Evolutionary conservation across 2,888 invertebrate genomes (phyloP).

Genomic region (Pandemis cinnamomeana): DNA sequence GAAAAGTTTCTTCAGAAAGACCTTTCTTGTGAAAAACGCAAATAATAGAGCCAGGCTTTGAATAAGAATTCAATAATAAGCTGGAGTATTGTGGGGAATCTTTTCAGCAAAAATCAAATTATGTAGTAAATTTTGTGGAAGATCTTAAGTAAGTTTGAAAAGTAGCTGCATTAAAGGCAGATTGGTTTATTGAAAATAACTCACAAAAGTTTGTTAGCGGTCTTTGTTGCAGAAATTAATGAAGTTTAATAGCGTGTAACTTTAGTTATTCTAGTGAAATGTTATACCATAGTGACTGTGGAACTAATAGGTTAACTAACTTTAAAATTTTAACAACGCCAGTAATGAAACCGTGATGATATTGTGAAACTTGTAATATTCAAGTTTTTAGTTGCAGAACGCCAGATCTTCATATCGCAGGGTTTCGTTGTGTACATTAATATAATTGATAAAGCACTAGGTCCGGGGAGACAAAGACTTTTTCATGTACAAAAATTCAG

Average conservation of each 20-base stretch:
- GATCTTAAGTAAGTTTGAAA: background rate
- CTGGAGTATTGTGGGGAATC: constrained; percentile 19
- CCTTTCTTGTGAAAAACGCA: constrained; percentile 30
- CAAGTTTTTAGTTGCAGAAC: too few species aligned
- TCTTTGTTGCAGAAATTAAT: background rate
- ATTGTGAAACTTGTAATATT: too few species aligned
- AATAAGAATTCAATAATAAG: constrained; percentile 42
- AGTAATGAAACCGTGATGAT: too few species aligned
- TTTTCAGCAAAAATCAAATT: constrained; percentile 24
- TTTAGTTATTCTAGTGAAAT: background rate
- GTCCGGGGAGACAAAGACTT: too few species aligned
- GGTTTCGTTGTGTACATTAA: too few species aligned
- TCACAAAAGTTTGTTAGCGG: background rate
- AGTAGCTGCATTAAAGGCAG: background rate
- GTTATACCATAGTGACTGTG: background rate
- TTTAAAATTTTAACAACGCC: too few species aligned
- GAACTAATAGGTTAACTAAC: too few species aligned
- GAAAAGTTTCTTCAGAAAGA: constrained; percentile 34
- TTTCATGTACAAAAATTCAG: too few species aligned
- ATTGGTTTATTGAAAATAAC: background rate
- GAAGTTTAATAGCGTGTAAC: background rate
- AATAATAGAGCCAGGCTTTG: constrained; percentile 33
- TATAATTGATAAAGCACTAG: too few species aligned
- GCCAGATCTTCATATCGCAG: too few species aligned
- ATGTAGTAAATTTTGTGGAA: constrained; percentile 8